Conservation (phyloP, 2,113 vertebrate genomes). For the Leptocoma aspasia region DNA sequence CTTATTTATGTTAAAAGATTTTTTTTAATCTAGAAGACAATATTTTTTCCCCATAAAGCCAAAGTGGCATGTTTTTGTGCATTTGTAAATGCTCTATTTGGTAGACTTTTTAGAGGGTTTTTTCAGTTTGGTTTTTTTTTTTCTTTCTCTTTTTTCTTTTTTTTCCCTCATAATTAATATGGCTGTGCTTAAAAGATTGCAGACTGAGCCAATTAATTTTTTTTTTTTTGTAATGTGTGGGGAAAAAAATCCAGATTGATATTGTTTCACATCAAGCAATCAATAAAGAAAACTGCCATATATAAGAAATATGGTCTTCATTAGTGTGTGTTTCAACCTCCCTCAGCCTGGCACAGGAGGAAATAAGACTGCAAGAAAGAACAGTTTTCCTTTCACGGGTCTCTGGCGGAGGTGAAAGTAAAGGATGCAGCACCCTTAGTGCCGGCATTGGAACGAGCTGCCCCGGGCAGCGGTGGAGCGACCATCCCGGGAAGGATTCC, state of each 20-base stretch:
- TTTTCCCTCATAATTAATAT: conserved; percentile 76
- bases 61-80: conserved; percentile 90
- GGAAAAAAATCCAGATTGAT: conserved; percentile 71
- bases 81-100: conserved; percentile 91
- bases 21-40: conserved; percentile 84
- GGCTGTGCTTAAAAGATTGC: conserved; percentile 88
- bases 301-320: conserved; percentile 48
- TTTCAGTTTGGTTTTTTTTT: background rate
- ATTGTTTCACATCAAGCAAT: conserved; percentile 77
- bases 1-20: conserved; percentile 96
- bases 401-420: background rate
- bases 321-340: conserved; percentile 55
- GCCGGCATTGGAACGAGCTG: background rate
- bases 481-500: background rate
- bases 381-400: background rate
- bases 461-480: background rate
- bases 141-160: background rate
- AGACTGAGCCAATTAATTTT: conserved; percentile 96
- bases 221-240: conserved; percentile 89
- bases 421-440: background rate
- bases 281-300: conserved; percentile 82
- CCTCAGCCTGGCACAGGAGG: background rate
- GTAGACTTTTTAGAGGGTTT: conserved; percentile 69
- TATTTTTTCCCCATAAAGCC: conserved; percentile 87
- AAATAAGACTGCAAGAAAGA: background rate